phyloP scores from a whole-genome alignment of 2,113 vertebrate species.

The Nannospalax galili region DNA sequence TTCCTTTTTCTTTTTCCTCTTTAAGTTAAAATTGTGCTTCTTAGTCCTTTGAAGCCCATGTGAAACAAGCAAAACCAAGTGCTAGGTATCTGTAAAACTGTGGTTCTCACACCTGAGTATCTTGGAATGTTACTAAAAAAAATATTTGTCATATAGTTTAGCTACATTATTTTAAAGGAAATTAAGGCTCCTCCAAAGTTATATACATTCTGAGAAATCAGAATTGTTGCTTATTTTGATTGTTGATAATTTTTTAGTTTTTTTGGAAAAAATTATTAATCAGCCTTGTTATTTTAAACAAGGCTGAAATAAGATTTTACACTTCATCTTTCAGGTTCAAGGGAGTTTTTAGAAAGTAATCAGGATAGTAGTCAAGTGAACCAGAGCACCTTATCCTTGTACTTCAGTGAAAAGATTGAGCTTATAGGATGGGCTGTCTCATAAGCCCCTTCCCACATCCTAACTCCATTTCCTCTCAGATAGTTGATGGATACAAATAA shows the following conservation, averaged over 20 bases:
- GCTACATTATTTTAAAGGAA: conserved; percentile 28
- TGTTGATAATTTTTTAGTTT: neutral
- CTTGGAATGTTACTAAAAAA: neutral
- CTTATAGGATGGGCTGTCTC: neutral
- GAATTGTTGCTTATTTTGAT: conserved; percentile 46
- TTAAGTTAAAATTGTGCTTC: conserved; percentile 37
- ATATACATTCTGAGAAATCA: neutral
- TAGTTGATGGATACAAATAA: conserved; percentile 15
- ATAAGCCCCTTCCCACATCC: neutral
- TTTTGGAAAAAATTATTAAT: conserved; percentile 32
- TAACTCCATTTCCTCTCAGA: neutral
- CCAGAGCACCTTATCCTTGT: neutral
- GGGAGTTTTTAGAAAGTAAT: conserved; percentile 13
- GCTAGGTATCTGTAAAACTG: conserved; percentile 15
- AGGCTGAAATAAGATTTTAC: conserved; percentile 27
- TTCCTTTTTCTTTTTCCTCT: neutral
- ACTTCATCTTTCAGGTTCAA: conserved; percentile 16
- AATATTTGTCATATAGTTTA: neutral
- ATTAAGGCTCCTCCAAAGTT: neutral
- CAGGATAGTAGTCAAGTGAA: neutral
- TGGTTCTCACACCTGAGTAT: neutral
- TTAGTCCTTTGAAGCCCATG: neutral
- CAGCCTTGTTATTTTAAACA: conserved; percentile 40
- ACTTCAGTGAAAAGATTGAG: neutral
- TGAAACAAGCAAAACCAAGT: conserved; percentile 36